phyloP scores from a whole-genome alignment of 2,797 vertebrate genomes.

The Falco peregrinus region DNA sequence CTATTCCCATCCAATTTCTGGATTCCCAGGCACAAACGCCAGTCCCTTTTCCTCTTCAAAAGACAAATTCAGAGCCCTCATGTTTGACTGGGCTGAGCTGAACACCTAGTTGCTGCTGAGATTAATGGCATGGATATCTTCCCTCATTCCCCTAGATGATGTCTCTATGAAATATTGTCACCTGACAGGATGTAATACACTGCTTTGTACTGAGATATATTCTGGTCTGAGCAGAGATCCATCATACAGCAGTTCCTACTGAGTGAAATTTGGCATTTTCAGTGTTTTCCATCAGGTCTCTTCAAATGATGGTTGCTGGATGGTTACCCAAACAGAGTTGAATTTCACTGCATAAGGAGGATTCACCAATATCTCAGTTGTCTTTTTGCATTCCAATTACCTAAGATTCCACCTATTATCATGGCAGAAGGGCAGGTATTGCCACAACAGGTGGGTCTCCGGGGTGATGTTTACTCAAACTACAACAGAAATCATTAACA shows the following conservation, averaged over 20 bases:
- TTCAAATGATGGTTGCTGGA: background rate
- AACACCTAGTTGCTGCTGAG: background rate
- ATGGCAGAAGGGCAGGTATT: background rate
- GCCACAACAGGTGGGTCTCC: background rate
- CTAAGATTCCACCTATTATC: background rate
- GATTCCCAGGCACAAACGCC: background rate
- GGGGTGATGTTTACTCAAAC: background rate
- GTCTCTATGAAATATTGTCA: background rate
- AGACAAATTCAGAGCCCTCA: background rate
- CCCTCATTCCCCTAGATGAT: background rate
- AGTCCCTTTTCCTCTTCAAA: background rate
- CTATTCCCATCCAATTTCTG: background rate
- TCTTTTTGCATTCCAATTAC: background rate
- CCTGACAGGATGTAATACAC: background rate
- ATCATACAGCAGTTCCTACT: background rate
- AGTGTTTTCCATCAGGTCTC: background rate
- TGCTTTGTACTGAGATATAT: background rate
- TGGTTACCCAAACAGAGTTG: background rate
- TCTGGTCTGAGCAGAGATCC: background rate
- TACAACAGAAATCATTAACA: constrained; percentile 41
- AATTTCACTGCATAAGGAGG: background rate
- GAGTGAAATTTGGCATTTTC: background rate
- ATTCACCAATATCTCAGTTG: background rate
- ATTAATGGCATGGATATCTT: background rate
- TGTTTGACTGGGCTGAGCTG: background rate